phyloP scores from a whole-genome alignment of 2,113 vertebrate genomes.

The Sinocyclocheilus anophthalmus region DNA sequence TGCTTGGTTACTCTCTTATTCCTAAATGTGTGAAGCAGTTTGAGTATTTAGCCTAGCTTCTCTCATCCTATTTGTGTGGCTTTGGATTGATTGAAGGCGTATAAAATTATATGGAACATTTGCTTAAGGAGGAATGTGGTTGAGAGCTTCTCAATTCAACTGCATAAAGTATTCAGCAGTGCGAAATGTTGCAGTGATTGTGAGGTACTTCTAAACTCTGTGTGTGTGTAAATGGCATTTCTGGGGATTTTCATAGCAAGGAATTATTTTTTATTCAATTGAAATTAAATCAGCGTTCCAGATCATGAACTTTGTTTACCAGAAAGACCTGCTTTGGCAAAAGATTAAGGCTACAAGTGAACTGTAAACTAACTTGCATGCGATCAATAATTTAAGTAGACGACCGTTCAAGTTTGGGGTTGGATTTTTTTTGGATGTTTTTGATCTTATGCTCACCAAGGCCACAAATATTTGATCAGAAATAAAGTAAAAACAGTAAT shows the following conservation, averaged over 20 bases:
- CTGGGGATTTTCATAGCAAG: neutral
- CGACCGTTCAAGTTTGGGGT: neutral
- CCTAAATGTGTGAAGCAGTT: neutral
- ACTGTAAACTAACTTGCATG: neutral
- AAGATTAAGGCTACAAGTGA: neutral
- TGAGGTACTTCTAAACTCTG: neutral
- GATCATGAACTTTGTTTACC: neutral
- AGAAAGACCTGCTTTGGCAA: neutral
- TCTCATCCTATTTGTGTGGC: neutral
- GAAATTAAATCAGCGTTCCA: neutral
- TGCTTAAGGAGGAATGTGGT: neutral
- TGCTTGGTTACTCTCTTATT: constrained; percentile 6
- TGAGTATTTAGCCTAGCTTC: constrained; percentile 4
- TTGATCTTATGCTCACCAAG: neutral
- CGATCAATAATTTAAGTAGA: neutral
- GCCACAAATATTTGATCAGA: neutral
- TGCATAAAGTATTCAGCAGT: neutral
- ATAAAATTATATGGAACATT: neutral
- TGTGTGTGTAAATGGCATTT: neutral
- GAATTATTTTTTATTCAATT: neutral
- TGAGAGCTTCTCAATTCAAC: neutral
- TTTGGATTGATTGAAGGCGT: neutral
- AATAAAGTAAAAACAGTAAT: neutral
- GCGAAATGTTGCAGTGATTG: neutral
- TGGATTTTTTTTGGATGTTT: neutral